These are phyloP conservation scores for Synanthedon myopaeformis DNA, from an alignment of 2,888 invertebrate genomes.

Conservation along the genomic window DNA sequence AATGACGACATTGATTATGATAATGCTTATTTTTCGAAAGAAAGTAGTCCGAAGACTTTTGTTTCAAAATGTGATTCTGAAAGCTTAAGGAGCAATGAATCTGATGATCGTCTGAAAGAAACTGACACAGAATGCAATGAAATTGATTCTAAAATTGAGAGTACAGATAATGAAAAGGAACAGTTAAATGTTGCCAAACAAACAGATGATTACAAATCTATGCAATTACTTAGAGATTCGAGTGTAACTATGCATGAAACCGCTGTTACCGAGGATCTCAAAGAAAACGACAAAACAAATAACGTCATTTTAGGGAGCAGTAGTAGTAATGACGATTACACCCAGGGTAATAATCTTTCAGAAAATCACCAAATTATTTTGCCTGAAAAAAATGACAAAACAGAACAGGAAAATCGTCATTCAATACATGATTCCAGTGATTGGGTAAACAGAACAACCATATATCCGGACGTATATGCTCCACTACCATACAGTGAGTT, in stretches of 20 bases:
- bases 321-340: neutral
- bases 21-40: constrained; percentile 54
- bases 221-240: constrained; percentile 27
- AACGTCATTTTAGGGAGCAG: neutral
- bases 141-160: neutral
- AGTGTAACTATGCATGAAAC: neutral
- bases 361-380: neutral
- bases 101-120: constrained; percentile 12
- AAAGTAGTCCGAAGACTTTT: constrained; percentile 52
- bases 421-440: constrained; percentile 47
- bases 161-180: constrained; percentile 5
- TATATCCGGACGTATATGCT: constrained; percentile 80
- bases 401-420: constrained; percentile 39
- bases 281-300: too few species aligned
- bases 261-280: too few species aligned
- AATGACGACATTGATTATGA: constrained; percentile 25
- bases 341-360: neutral
- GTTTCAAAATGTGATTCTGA: constrained; percentile 48
- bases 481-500: constrained; percentile 83
- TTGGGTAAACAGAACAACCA: constrained; percentile 60
- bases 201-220: constrained; percentile 53
- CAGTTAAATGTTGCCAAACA: constrained; percentile 21
- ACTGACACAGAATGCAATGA: neutral
- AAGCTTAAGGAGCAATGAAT: constrained; percentile 39
- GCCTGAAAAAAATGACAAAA: constrained; percentile 8